Base-by-base conservation (phyloP, 2,888 invertebrate species). In the Dynastes tityus region DNA sequence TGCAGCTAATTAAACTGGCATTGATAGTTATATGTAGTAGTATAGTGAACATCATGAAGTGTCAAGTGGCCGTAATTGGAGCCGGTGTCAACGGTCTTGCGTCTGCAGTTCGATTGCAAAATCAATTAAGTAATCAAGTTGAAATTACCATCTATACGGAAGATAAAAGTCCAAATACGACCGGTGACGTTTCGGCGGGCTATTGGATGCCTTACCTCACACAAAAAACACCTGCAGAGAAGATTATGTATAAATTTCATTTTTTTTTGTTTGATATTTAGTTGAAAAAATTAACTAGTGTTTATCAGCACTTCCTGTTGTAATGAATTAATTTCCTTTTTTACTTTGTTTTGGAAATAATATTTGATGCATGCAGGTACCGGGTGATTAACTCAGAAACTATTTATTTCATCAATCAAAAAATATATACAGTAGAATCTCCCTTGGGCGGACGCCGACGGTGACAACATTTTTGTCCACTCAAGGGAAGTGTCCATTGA, bases 131-230 rank as follows among this genome's bases (percentile, higher is more conserved):
- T 29, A 81, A 88, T 77, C 11, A 63, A 13, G 84, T 84, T n/a
- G 79, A 70, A 22, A 92, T 95, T 6, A 92, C 91, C 4, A 83
- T 95, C 45, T 89, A 94, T 76, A 91, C 94, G 0, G 91, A 92
- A 13, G 88, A 91, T 9, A 92, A 94, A 80, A 90, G 93, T 11
- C 95, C 95, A 0, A 87, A 93, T 76, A 95, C 95, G 0, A 95
- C 95, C 0, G 94, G 94, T 0, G 95, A 95, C 86, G 93, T 94
- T 0, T 93, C 94, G 0, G 95, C 95, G 0, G 95, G 95, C 0
- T 87, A 95, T 6, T 95, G 95, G 94, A 89, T 90, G 8, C 95
- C 95, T 0, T 95, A 91, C 84, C 85, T 93, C 4, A 90, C 91
- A 53, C 91, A 91, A 0, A 88, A 89, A 16, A 94, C 94, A 0